Evolutionary conservation across 1,140 invertebrate species (phyloP).

Genomic region (Stegodyphus dumicola): DNA sequence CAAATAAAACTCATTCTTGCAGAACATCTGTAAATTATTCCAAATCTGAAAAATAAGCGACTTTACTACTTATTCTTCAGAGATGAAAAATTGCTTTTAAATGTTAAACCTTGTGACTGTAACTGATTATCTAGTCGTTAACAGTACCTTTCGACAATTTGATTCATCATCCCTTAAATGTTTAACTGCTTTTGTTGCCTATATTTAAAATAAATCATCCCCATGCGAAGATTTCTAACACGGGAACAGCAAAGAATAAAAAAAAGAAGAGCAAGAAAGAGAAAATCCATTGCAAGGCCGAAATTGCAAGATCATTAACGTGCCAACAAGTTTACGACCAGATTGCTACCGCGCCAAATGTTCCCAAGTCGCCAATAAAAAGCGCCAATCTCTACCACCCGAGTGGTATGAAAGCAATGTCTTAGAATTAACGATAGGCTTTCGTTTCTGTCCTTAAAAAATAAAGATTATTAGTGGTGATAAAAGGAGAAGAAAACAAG

Average conservation of each 20-base stretch:
- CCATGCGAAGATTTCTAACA: too few species aligned
- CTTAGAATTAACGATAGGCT: constrained; percentile 41
- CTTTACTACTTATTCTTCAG: too few species aligned
- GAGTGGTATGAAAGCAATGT: constrained; percentile 14
- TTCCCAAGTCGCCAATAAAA: constrained; percentile 47
- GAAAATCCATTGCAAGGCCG: not conserved
- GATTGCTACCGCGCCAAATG: constrained; percentile 42
- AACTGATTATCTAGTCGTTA: too few species aligned
- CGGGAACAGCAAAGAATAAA: not conserved
- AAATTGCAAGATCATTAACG: constrained; percentile 31
- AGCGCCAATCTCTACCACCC: constrained; percentile 36
- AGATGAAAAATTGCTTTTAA: too few species aligned
- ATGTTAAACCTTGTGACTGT: too few species aligned
- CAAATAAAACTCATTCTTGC: too few species aligned
- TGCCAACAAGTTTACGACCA: constrained; percentile 46
- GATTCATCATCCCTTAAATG: too few species aligned
- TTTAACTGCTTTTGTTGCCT: too few species aligned
- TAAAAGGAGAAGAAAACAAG: constrained; percentile 8
- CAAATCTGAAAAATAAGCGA: too few species aligned
- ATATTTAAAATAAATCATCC: too few species aligned
- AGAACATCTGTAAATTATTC: too few species aligned
- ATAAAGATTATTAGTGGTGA: constrained; percentile 55
- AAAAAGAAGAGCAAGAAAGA: not conserved
- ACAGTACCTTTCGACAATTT: too few species aligned
- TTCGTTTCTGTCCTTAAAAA: constrained; percentile 24